These are phyloP conservation scores for Cyclina sinensis DNA, from an alignment of 1,140 invertebrate species.

Conservation along the genomic window DNA sequence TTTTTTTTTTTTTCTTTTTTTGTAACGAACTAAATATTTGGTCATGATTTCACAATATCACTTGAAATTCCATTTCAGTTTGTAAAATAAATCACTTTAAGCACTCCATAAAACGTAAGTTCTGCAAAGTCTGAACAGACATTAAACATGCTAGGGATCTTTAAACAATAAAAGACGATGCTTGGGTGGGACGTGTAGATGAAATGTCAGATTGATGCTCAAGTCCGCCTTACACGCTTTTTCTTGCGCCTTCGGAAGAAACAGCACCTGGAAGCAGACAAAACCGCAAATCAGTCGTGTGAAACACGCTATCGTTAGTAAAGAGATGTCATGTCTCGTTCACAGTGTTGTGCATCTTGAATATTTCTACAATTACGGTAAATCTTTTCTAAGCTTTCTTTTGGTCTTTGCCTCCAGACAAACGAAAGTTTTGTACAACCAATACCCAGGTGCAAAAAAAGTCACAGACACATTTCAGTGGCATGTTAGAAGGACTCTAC, in stretches of 20 bases:
- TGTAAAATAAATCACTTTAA: not conserved
- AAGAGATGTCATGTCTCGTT: too few relatives aligned
- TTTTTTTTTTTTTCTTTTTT: too few relatives aligned
- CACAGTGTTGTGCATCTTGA: too few relatives aligned
- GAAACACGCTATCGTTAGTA: too few relatives aligned
- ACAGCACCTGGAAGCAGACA: slow-evolving; percentile 68
- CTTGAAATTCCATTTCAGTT: not conserved
- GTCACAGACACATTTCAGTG: too few relatives aligned
- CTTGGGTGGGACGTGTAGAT: slow-evolving; percentile 23
- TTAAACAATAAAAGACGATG: slow-evolving; percentile 9
- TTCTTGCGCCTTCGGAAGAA: slow-evolving; percentile 70
- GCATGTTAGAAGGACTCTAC: not conserved
- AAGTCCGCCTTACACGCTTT: slow-evolving; percentile 65
- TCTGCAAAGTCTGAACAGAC: not conserved
- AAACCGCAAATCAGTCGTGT: slow-evolving; percentile 43
- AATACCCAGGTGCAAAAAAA: not conserved
- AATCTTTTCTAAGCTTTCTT: too few relatives aligned
- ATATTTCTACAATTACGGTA: too few relatives aligned
- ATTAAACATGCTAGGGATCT: slow-evolving; percentile 1
- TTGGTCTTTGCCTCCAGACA: too few relatives aligned
- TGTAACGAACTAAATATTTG: not conserved
- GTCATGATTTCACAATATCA: not conserved
- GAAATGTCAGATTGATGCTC: slow-evolving; percentile 66
- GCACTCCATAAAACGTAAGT: not conserved
- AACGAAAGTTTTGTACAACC: not conserved